Percentiles rank a stretch among this genome's conserved stretches.
These are phyloP conservation scores for Seriola quinqueradiata DNA, from an alignment of 2,113 vertebrate genomes.

Conservation along the genomic window DNA sequence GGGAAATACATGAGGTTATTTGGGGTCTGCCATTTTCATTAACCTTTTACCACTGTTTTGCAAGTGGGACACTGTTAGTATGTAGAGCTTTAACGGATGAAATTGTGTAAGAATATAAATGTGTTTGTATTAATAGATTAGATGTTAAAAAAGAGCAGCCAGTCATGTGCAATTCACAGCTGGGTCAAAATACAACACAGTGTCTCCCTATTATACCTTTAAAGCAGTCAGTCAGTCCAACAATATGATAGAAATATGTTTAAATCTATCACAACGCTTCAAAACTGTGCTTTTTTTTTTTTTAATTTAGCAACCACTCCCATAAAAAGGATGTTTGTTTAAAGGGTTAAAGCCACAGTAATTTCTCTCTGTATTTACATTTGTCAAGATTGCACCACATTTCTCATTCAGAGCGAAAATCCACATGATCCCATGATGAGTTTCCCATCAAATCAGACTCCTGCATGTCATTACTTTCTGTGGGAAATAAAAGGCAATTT, in stretches of 20 bases:
- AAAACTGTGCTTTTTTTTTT: not conserved
- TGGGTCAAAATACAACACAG: not conserved
- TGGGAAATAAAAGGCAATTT: constrained; percentile 2
- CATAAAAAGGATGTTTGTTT: not conserved
- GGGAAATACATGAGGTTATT: constrained; percentile 58
- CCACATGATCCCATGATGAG: constrained; percentile 30
- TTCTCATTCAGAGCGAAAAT: constrained; percentile 24
- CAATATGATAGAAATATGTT: not conserved
- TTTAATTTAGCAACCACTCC: not conserved
- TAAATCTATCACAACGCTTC: not conserved
- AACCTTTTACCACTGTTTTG: constrained; percentile 19
- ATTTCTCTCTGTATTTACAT: constrained; percentile 15
- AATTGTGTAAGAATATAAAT: not conserved
- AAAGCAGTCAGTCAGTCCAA: not conserved
- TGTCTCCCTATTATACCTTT: not conserved
- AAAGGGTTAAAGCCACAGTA: constrained; percentile 18
- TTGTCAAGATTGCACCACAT: constrained; percentile 31
- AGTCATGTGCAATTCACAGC: not conserved
- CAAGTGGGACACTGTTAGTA: not conserved
- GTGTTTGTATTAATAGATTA: not conserved
- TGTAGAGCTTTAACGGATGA: not conserved
- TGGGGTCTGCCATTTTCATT: constrained; percentile 21
- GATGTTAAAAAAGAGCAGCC: not conserved
- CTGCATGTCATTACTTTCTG: constrained; percentile 35
- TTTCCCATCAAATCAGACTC: constrained; percentile 58